Conservation (phyloP, 2,797 vertebrate species). For the Phylloscopus collybita region DNA sequence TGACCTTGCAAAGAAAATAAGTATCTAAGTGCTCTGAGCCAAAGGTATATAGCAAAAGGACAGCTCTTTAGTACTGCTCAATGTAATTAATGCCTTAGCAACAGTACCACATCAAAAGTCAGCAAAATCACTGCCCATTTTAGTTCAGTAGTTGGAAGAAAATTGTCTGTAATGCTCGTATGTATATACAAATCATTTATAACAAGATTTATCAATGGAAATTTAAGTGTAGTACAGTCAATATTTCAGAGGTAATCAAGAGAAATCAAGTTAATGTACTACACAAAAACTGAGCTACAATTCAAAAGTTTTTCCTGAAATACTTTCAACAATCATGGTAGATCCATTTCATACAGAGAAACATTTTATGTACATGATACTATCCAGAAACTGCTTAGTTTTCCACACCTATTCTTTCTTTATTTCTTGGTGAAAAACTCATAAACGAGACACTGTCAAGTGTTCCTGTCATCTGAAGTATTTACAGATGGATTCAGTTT, state of each 20-base stretch:
- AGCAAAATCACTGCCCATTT: conserved; percentile 68
- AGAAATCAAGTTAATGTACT: conserved; percentile 48
- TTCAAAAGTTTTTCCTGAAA: conserved; percentile 21
- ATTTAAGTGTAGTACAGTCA: conserved; percentile 49
- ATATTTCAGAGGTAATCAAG: conserved; percentile 58
- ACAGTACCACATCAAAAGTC: conserved; percentile 39
- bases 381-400: not conserved
- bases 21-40: not conserved
- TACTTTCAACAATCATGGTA: not conserved
- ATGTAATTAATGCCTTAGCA: conserved; percentile 48
- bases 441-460: not conserved
- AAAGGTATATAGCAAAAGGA: conserved; percentile 57
- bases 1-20: conserved; percentile 15
- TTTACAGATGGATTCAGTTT: not conserved
- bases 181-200: conserved; percentile 48
- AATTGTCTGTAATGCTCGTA: conserved; percentile 50
- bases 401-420: not conserved
- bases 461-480: not conserved
- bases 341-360: conserved; percentile 25
- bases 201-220: conserved; percentile 54
- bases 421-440: not conserved
- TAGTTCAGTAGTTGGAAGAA: conserved; percentile 48
- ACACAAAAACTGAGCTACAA: conserved; percentile 30
- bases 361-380: not conserved
- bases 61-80: conserved; percentile 21